Evolutionary conservation across 2,113 vertebrate genomes (phyloP), one percentile per base, ranked within the genome.

Genomic region (Heteronetta atricapilla): DNA sequence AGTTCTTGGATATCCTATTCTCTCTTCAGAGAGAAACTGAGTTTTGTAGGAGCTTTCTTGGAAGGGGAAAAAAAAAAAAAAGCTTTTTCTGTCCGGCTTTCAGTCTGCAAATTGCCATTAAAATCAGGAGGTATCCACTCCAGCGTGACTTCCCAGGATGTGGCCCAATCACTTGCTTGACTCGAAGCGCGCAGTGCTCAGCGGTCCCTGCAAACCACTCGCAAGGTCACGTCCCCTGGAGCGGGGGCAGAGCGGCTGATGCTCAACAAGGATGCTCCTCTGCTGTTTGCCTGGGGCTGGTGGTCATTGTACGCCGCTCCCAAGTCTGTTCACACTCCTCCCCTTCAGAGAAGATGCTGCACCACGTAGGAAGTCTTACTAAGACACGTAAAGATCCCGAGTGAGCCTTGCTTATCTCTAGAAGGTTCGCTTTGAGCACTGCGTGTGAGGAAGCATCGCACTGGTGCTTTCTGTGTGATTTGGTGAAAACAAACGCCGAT

Each of bases 381-480:
- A 10, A 82, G 62, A 80, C 12, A 16, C n/a, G n/a, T 79, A 28
- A 31, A 31, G 68, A 69, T 14, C 42, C 36, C 8, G 13, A 8
- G 6, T 36, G 4, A 67, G 28, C 10, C 67, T 82, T 89, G 18
- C 15, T 63, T 4, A 6, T 53, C 11, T 1, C 22, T 81, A 11
- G 34, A 83, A 63, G 11, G 10, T 26, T 84, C 38, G 5, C 4
- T 73, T 89, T 91, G 14, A 70, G 36, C 10, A 19, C 23, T 13
- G 6, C 2, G 8, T 4, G 8, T 1, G n/a, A 1, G 15, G 11
- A 70, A 18, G 1, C 26, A 3, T 3, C 62, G 10, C 19, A 1
- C 1, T 38, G 46, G 53, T 20, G 11, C 5, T 52, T 75, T 50
- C 15, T 72, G n/a, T 76, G 67, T 26, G 9, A 40, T 2, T 6